These are phyloP conservation scores for Bugulina stolonifera DNA, from an alignment of 2,888 invertebrate species.

Conservation along the genomic window DNA sequence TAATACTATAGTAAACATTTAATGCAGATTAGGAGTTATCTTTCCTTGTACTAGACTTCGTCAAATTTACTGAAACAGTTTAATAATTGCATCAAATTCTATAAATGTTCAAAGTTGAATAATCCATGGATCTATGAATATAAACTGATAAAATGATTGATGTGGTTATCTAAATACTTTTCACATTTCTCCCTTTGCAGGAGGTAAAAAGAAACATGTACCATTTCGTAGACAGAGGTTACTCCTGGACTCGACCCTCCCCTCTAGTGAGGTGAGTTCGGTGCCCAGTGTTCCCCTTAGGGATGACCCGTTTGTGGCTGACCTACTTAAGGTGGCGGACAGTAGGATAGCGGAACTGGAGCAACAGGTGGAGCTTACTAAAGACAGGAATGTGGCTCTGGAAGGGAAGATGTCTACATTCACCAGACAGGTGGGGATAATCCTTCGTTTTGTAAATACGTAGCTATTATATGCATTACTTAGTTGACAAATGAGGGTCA, in stretches of 20 bases:
- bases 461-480: no score
- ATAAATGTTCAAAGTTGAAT: no score
- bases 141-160: background rate
- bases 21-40: no score
- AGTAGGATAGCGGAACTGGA: constrained; percentile 46
- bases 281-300: constrained; percentile 33
- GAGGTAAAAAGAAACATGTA: constrained; percentile 51
- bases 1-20: no score
- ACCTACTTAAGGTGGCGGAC: constrained; percentile 51
- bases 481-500: no score
- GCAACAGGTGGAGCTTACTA: constrained; percentile 34
- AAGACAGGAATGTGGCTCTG: constrained; percentile 41
- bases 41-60: no score
- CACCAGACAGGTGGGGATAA: constrained; percentile 50
- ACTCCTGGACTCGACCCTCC: constrained; percentile 49
- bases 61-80: no score
- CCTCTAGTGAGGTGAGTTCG: constrained; percentile 32
- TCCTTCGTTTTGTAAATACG: no score
- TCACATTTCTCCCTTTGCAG: constrained; percentile 35
- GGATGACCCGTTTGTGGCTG: constrained; percentile 50
- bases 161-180: background rate
- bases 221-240: constrained; percentile 53
- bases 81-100: no score
- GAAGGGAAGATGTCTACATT: constrained; percentile 46
- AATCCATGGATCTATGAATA: constrained; percentile 25